Evolutionary conservation across 1,140 invertebrate species (phyloP), one percentile per base, ranked within the genome.

Genomic region (Colletes latitarsis): DNA sequence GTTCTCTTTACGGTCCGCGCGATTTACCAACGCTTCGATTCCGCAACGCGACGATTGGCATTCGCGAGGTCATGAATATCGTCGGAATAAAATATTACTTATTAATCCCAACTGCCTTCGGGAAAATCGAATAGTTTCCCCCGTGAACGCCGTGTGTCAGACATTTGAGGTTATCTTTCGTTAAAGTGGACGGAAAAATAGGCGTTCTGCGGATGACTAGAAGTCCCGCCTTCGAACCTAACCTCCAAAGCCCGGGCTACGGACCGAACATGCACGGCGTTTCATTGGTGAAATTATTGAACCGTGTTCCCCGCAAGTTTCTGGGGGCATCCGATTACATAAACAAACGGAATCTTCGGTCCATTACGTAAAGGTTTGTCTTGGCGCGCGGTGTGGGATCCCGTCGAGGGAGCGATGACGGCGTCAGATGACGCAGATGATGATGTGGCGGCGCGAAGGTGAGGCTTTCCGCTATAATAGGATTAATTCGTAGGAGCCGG

Each of bases 401-500:
- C 30, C 62, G 41, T n/a, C 53, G 67, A 53, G 52, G 46, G 46
- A 49, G 8, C 58, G 68, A 53, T 63, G 66, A 62, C 81, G 81
- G 57, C 41, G 76, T 46, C 53, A 30, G 77, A 78, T 66, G 80
- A 77, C 73, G 74, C 41, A 53, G 49, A 78, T 30, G 67, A 68
- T 53, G 74, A 68, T 55, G 72, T 55, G 63, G 52, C 75, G 14
- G 46, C 39, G 6, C 63, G 68, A 70, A 82, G 80, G 75, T 73
- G 77, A 79, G 81, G 60, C 76, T 82, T 80, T 72, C 55, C 57
- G 49, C 81, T 70, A 66, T 72, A 80, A 80, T 67, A 75, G 63
- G 77, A 66, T 83, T 83, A 74, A 83, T 83, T 83, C 77, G 71
- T 80, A 75, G 77, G 71, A 79, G 69, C 69, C 58, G 60, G 46